Conservation (phyloP, 2,888 invertebrate genomes). For the Biston stratarius region DNA sequence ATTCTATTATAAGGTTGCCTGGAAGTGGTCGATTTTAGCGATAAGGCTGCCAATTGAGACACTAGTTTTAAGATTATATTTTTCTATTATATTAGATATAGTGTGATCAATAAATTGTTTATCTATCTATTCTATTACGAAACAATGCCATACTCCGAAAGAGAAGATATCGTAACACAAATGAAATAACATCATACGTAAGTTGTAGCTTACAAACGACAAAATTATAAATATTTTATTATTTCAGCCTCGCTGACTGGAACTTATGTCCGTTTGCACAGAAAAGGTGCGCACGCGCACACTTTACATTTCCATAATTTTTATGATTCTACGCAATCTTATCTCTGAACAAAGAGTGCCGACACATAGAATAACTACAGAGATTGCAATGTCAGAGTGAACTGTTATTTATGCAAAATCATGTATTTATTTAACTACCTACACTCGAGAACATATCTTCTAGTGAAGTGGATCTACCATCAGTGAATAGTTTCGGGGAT, state of each 20-base stretch:
- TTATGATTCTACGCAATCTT: conserved; percentile 52
- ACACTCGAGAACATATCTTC: not conserved
- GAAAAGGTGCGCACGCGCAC: conserved; percentile 52
- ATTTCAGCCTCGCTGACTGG: conserved; percentile 14
- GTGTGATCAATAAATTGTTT: no score
- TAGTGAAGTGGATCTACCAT: not conserved
- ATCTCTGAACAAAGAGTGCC: conserved; percentile 45
- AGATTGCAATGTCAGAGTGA: conserved; percentile 14
- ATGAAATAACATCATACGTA: not conserved
- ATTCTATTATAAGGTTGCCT: no score
- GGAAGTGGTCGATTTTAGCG: no score
- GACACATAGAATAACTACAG: conserved; percentile 38
- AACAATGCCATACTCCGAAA: not conserved
- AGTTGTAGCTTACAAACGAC: conserved; percentile 10
- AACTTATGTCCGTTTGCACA: conserved; percentile 22
- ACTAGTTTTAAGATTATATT: no score
- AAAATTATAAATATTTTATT: conserved; percentile 15
- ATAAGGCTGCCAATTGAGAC: no score
- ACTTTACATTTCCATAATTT: conserved; percentile 57
- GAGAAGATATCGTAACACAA: not conserved
- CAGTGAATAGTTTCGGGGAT: no score
- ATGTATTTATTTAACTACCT: not conserved
- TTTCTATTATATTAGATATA: no score
- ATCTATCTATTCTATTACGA: not conserved
- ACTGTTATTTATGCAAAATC: not conserved